Base-by-base conservation (phyloP, 1,140 invertebrate genomes). In the Leptoteleia sp. region DNA sequence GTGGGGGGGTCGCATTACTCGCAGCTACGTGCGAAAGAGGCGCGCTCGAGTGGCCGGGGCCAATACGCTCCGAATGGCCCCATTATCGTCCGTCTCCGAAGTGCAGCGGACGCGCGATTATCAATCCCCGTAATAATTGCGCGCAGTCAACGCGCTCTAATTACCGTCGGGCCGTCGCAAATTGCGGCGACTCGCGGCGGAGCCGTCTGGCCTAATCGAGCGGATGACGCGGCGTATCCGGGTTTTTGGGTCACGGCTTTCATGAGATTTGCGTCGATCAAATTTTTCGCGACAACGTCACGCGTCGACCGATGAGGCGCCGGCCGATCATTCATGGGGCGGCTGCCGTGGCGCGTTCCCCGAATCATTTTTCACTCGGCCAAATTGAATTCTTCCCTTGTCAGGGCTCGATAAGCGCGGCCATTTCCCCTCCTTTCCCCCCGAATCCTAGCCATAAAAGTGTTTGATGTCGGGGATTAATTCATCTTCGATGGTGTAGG, bases 71-170 rank as follows among this genome's bases (percentile, higher is more conserved):
- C 4, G 29, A 76, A 80, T n/a, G 76, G 82, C 80, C 79, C 81
- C 81, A 87, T 87, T 87, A 87, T 79, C 85, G 81, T 76, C 67
- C 83, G 83, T 83, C 84, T 83, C 72, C 82, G 57, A 76, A 80
- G 77, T 81, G 80, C 83, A 85, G 82, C 82, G 82, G 80, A 81
- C 80, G 76, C 80, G 75, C 77, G 81, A 84, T 87, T 86, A 87
- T 87, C 85, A 88, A 87, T 88, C n/a, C n/a, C 82, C 83, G 77
- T 82, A 84, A 86, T 88, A 88, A 87, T 87, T 86, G 82, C 80
- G 81, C 76, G 79, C 82, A 87, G 85, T 85, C 83, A 85, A 81
- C 82, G 79, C 76, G 79, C 81, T 81, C 82, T 87, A 85, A 85
- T 85, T 86, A 86, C 77, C 83, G 76, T 65, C 71, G n/a, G 57